phyloP scores from a whole-genome alignment of 1,140 invertebrate species.

The Rhagoletis zephyria region DNA sequence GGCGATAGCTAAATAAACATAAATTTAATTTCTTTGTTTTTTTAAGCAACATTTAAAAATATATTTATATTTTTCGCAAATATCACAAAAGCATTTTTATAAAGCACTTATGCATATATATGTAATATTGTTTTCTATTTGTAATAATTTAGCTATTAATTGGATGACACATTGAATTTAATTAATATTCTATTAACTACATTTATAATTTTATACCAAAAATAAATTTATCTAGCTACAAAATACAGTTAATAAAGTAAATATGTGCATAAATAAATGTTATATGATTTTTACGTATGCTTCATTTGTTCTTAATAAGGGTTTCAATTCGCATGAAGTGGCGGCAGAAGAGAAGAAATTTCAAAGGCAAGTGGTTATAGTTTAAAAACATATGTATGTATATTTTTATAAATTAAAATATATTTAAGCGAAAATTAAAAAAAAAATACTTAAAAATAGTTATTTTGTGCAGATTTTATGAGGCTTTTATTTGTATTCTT shows the following conservation, averaged over 20 bases:
- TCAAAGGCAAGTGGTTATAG: conserved; percentile 2
- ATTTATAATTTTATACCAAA: conserved; percentile 53
- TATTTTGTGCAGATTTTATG: too few relatives aligned
- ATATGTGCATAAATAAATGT: conserved; percentile 36
- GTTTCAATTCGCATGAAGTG: neutral
- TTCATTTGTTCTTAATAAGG: neutral
- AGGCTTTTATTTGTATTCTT: too few relatives aligned
- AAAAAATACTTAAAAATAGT: too few relatives aligned
- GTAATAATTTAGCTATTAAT: conserved; percentile 31
- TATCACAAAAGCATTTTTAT: neutral
- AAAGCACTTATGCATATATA: neutral
- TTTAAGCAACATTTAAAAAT: neutral
- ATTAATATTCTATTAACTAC: conserved; percentile 28
- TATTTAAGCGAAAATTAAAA: too few relatives aligned
- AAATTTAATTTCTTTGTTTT: neutral
- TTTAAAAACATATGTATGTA: too few relatives aligned
- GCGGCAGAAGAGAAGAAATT: neutral
- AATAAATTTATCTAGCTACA: conserved; percentile 39
- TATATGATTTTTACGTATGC: conserved; percentile 25
- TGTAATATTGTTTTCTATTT: conserved; percentile 40
- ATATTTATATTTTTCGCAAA: neutral
- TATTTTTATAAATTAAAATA: too few relatives aligned
- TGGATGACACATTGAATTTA: neutral
- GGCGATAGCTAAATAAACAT: neutral
- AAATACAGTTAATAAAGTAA: neutral